Evolutionary conservation across 2,113 vertebrate genomes (phyloP), one percentile per base, ranked within the genome.

Genomic region (Phodopus roborovskii): DNA sequence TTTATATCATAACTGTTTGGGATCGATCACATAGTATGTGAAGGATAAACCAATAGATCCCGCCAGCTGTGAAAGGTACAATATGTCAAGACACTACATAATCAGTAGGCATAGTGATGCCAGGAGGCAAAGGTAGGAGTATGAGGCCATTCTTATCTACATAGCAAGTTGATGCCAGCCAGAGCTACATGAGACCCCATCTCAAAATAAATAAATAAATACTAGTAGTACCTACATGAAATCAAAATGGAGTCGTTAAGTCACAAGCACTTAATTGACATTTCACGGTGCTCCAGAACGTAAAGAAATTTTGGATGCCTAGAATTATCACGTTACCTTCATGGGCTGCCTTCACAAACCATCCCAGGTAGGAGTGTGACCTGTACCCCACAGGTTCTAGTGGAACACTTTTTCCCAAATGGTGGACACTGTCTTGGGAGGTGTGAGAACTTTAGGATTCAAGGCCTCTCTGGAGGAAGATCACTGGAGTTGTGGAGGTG

Each of bases 191-290:
- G 64, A 53, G 64, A 70, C 45, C 5, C 26, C n/a, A 6, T n/a
- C 30, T 36, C 30, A 82, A n/a, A 30, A 64, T 64, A 50, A 53
- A n/a, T 28, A 45, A 84, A 84, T 19, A 42, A 68, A 91, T 81
- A 91, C 26, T 56, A 81, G 26, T 15, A 64, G 30, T 88, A 33
- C 10, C 60, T 73, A 64, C 36, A 91, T 83, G 16, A 95, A 82
- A 64, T 90, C 33, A 58, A 92, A 78, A 92, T 70, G 81, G 62
- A 89, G 85, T 89, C 86, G 36, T 60, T 91, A 73, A 85, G 12
- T 78, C 56, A 68, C 45, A 93, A 83, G 7, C 58, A 92, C 91
- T 66, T 70, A 79, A 83, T 12, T 93, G 50, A 93, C 92, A 91
- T 91, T 88, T 89, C 66, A 45, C 26, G 92, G 56, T 11, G 7